Conservation (phyloP, 2,888 invertebrate species). For the Phasia obesa region DNA sequence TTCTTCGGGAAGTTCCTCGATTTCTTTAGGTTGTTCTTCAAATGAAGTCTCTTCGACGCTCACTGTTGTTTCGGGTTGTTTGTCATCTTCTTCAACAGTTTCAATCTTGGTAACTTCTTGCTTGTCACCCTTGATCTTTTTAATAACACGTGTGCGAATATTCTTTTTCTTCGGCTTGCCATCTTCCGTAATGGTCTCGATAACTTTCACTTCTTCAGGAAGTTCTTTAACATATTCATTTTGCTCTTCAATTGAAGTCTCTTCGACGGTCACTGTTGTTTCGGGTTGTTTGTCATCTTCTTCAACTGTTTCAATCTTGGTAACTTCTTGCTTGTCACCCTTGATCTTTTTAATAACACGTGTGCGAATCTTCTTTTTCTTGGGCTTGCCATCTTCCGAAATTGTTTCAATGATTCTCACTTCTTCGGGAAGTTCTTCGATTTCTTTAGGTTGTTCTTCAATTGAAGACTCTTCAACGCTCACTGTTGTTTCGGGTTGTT, state of each 20-base stretch:
- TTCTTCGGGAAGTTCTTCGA: constrained; percentile 54
- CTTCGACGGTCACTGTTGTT: constrained; percentile 57
- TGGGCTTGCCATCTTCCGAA: constrained; percentile 56
- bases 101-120: constrained; percentile 81
- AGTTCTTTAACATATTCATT: constrained; percentile 41
- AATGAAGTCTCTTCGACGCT: constrained; percentile 78
- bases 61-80: constrained; percentile 71
- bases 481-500: constrained; percentile 72
- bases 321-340: constrained; percentile 67
- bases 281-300: constrained; percentile 78
- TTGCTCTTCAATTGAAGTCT: constrained; percentile 34
- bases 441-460: constrained; percentile 39
- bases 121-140: constrained; percentile 77
- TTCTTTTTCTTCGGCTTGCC: constrained; percentile 57
- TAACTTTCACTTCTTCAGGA: constrained; percentile 76
- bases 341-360: constrained; percentile 72
- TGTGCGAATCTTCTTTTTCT: constrained; percentile 47
- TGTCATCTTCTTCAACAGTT: constrained; percentile 77
- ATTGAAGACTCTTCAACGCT: constrained; percentile 77
- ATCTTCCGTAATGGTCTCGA: constrained; percentile 74
- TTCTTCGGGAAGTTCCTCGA: constrained; percentile 71
- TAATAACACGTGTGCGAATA: constrained; percentile 59
- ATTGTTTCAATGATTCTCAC: constrained; percentile 42
- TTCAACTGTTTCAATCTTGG: constrained; percentile 75
- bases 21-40: constrained; percentile 66